Evolutionary conservation across 2,113 vertebrate species (phyloP).

Genomic region (Dinomys branickii): DNA sequence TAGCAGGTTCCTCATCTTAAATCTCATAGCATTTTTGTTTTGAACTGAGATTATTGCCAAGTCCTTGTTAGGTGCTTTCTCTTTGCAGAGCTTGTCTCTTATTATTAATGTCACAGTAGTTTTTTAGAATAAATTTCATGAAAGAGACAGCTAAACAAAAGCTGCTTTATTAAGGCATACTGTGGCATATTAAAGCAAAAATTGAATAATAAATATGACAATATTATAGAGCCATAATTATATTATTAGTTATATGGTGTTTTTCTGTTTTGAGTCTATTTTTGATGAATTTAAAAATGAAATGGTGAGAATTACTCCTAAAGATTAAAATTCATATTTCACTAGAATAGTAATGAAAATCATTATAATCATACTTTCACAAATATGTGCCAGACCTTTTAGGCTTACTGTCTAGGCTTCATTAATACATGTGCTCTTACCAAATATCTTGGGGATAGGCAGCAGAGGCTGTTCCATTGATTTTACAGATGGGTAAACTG

Average conservation of each 20-base stretch:
- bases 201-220: conserved; percentile 56
- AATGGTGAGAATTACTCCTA: conserved; percentile 51
- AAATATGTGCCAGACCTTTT: not conserved
- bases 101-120: not conserved
- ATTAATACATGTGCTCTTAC: not conserved
- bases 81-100: conserved; percentile 56
- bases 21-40: conserved; percentile 64
- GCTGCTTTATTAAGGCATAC: not conserved
- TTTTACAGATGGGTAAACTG: conserved; percentile 59
- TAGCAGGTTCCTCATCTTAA: conserved; percentile 56
- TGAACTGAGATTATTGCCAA: conserved; percentile 31
- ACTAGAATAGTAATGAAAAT: conserved; percentile 33
- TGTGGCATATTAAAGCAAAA: conserved; percentile 27
- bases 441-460: not conserved
- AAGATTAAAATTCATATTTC: conserved; percentile 40
- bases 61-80: conserved; percentile 26
- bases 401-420: conserved; percentile 23
- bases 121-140: conserved; percentile 44
- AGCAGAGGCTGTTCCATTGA: not conserved
- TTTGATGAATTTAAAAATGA: conserved; percentile 54
- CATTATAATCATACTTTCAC: conserved; percentile 22
- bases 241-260: conserved; percentile 16
- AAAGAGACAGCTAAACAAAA: conserved; percentile 45
- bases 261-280: conserved; percentile 58
- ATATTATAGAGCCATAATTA: conserved; percentile 59